phyloP scores from a whole-genome alignment of 2,113 vertebrate genomes.

The Paracanthobrama guichenoti region DNA sequence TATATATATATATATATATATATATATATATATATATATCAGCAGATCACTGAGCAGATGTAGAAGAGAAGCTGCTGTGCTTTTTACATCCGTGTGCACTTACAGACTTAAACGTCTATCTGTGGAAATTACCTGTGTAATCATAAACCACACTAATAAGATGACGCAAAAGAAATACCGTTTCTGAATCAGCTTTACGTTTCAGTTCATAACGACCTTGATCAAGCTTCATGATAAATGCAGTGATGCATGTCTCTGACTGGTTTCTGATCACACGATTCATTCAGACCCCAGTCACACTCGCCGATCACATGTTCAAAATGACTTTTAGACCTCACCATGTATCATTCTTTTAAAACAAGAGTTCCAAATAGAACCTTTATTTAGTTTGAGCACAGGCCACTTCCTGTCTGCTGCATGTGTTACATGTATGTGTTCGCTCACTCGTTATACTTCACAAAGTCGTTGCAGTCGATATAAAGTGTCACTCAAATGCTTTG shows the following conservation, averaged over 20 bases:
- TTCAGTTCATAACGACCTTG: not conserved
- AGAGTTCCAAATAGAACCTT: not conserved
- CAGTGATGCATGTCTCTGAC: not conserved
- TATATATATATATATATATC: too few species aligned
- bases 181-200: constrained; percentile 2
- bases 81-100: too few species aligned
- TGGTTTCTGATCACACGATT: not conserved
- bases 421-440: not conserved
- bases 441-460: not conserved
- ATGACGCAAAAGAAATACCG: not conserved
- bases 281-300: not conserved
- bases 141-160: not conserved
- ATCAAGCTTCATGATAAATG: not conserved
- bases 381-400: not conserved
- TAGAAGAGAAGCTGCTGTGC: too few species aligned
- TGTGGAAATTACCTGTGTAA: not conserved
- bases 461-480: not conserved
- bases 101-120: not conserved
- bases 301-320: not conserved
- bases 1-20: too few species aligned
- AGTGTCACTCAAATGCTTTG: not conserved
- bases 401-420: not conserved
- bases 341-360: not conserved
- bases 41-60: too few species aligned
- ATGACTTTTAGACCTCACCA: not conserved